Evolutionary conservation across 2,888 invertebrate species (phyloP).

Genomic region (Pollenia griseotomentosa): DNA sequence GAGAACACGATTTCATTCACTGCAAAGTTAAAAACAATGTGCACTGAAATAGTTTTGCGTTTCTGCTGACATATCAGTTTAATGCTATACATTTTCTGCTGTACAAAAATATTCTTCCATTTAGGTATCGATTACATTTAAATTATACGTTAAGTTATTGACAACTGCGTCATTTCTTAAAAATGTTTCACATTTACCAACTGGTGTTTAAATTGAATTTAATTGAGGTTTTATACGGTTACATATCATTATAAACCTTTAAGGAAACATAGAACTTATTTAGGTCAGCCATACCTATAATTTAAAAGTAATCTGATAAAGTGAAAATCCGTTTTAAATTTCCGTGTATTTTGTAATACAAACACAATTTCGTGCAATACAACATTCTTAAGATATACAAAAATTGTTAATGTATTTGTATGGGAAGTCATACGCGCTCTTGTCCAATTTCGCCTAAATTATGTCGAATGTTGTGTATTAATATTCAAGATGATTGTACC

Average conservation of each 20-base stretch:
- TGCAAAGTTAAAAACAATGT: constrained; percentile 19
- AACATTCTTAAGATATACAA: too few relatives aligned
- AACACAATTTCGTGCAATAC: too few relatives aligned
- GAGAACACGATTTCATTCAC: neutral
- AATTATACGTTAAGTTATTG: constrained; percentile 53
- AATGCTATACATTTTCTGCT: neutral
- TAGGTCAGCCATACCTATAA: constrained; percentile 54
- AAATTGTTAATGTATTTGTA: too few relatives aligned
- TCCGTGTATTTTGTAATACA: neutral
- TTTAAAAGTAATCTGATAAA: constrained; percentile 33
- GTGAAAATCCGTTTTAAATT: neutral
- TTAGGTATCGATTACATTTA: constrained; percentile 53
- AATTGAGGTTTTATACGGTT: neutral
- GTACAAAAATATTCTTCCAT: constrained; percentile 5
- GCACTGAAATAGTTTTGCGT: constrained; percentile 19
- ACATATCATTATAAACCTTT: constrained; percentile 27
- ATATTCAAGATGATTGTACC: too few relatives aligned
- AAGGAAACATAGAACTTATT: constrained; percentile 44
- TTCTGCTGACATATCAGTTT: constrained; percentile 39
- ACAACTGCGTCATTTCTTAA: constrained; percentile 41
- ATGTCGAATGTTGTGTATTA: too few relatives aligned
- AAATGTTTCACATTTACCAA: constrained; percentile 33
- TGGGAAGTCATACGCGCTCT: too few relatives aligned
- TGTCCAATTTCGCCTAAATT: too few relatives aligned
- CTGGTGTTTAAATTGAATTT: constrained; percentile 48